A percentile compares a stretch with the other conserved stretches of the same genome.
These are phyloP conservation scores for Gymnarchus niloticus DNA, from an alignment of 2,113 vertebrate genomes.

Conservation along the genomic window DNA sequence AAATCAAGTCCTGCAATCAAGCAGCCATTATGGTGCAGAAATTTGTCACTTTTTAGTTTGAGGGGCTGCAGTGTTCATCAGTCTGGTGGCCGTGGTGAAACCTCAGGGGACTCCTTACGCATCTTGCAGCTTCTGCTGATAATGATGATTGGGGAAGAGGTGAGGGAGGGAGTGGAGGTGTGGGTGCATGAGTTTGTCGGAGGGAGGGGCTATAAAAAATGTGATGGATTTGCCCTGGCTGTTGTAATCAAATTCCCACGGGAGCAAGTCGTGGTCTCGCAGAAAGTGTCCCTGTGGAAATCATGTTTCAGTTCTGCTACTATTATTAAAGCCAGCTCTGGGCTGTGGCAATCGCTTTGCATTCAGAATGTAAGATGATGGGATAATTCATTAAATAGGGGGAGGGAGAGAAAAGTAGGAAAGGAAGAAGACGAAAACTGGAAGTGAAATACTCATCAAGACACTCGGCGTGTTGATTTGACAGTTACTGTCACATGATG, in stretches of 20 bases:
- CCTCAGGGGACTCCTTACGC: neutral
- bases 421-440: neutral
- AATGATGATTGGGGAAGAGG: neutral
- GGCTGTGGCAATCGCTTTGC: neutral
- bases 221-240: constrained; percentile 61
- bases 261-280: constrained; percentile 54
- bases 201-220: constrained; percentile 40
- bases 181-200: constrained; percentile 21
- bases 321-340: constrained; percentile 19
- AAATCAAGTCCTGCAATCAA: neutral
- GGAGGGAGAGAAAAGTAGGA: neutral
- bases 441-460: neutral
- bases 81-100: constrained; percentile 24
- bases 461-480: neutral
- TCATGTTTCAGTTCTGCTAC: constrained; percentile 39
- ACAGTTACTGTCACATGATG: neutral
- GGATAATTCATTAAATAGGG: neutral
- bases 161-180: neutral
- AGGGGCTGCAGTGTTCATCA: neutral
- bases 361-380: neutral
- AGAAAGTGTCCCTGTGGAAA: constrained; percentile 66
- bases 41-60: neutral
- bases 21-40: neutral
- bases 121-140: neutral
- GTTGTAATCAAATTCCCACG: constrained; percentile 57